Percentiles rank a stretch among this genome's conserved stretches.
These are phyloP conservation scores for Dicrostonyx torquatus DNA, from an alignment of 2,797 vertebrate species.

Conservation along the genomic window DNA sequence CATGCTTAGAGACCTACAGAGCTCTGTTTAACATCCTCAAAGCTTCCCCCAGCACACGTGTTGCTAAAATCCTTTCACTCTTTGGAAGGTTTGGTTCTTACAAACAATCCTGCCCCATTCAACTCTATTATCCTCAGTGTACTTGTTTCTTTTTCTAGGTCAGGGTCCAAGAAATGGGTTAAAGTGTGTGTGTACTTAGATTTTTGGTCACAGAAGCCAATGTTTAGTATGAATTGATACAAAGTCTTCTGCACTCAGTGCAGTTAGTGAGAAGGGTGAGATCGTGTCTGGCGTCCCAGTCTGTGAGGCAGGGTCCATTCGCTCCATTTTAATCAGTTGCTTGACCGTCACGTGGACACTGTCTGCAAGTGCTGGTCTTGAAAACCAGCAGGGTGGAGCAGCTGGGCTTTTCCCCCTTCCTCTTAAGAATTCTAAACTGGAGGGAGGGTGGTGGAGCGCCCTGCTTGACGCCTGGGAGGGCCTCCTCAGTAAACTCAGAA, in stretches of 20 bases:
- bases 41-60: not conserved
- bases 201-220: not conserved
- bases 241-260: not conserved
- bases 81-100: slow-evolving; percentile 22
- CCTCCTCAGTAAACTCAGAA: not conserved
- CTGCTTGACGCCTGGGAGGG: not conserved
- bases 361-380: not conserved
- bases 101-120: not conserved
- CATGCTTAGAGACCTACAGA: not conserved
- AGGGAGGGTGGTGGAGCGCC: not conserved
- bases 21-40: not conserved
- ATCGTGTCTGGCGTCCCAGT: not conserved
- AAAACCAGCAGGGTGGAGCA: not conserved
- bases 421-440: not conserved
- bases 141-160: not conserved
- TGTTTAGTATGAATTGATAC: not conserved
- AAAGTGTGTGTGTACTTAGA: not conserved
- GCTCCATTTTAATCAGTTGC: not conserved
- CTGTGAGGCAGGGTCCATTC: not conserved
- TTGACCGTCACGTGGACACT: not conserved
- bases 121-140: not conserved
- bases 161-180: not conserved
- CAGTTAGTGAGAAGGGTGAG: not conserved
- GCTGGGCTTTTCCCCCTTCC: not conserved
- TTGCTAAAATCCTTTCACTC: not conserved